Conservation (phyloP, 2,888 invertebrate species). For the Mesorhabditis sp. region DNA sequence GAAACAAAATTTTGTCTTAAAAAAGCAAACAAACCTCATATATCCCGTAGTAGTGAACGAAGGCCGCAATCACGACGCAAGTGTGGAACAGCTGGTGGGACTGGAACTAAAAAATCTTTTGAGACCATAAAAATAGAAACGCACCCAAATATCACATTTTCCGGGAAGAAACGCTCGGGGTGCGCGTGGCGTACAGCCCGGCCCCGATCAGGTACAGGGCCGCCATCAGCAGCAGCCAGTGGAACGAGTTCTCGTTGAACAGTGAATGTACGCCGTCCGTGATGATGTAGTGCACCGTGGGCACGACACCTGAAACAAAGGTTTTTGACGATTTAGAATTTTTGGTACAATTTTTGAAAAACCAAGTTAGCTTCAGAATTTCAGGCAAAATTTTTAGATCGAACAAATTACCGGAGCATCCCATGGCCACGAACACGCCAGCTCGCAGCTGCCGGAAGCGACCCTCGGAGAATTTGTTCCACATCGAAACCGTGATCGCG, state of each 20-base stretch:
- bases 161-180: constrained; percentile 93
- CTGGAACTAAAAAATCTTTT: constrained; percentile 73
- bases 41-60: constrained; percentile 91
- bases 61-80: constrained; percentile 91
- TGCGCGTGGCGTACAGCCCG: constrained; percentile 86
- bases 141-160: constrained; percentile 90
- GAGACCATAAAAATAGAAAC: constrained; percentile 8
- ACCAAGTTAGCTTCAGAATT: no score
- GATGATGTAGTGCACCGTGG: constrained; percentile 90
- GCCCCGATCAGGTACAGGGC: constrained; percentile 89
- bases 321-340: no score
- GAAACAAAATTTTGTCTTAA: no score
- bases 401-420: constrained; percentile 32
- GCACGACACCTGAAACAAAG: constrained; percentile 75
- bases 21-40: constrained; percentile 13
- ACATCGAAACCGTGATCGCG: constrained; percentile 83
- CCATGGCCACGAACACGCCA: constrained; percentile 79
- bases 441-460: constrained; percentile 85
- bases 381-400: no score
- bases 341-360: no score
- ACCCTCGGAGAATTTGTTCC: constrained; percentile 95
- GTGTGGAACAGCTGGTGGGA: constrained; percentile 99
- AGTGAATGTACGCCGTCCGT: constrained; percentile 93
- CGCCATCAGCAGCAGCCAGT: constrained; percentile 91
- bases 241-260: constrained; percentile 82